Conservation (phyloP, 2,113 vertebrate genomes). For the Isichthys henryi region DNA sequence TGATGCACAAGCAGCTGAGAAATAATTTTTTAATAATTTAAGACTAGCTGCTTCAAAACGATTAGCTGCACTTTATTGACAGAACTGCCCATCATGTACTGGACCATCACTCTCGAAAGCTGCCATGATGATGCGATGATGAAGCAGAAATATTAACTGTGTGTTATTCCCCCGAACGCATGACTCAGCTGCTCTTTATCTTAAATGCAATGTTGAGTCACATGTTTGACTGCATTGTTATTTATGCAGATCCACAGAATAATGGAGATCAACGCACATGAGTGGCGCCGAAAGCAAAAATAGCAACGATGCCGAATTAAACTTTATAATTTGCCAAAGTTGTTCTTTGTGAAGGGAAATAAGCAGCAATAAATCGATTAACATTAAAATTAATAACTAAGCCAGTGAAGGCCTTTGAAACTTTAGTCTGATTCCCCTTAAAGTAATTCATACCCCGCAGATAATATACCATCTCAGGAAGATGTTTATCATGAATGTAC, state of each 20-base stretch:
- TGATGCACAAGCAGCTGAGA: neutral
- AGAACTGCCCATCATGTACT: neutral
- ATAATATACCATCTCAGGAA: neutral
- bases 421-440: neutral
- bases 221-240: neutral
- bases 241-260: neutral
- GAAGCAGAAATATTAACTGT: neutral
- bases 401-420: neutral
- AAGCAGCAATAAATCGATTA: neutral
- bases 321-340: neutral
- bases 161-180: neutral
- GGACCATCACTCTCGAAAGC: neutral
- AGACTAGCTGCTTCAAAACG: neutral
- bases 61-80: neutral
- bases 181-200: neutral
- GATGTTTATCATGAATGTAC: neutral
- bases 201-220: neutral
- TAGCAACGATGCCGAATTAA: neutral
- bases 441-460: neutral
- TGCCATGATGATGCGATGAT: neutral
- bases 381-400: neutral
- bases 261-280: neutral
- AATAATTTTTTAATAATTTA: neutral
- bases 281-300: neutral
- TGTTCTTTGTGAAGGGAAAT: neutral